A percentile compares a stretch with the other conserved stretches of the same genome.
phyloP scores from a whole-genome alignment of 2,113 vertebrate species.

The Ceyx cyanopectus region DNA sequence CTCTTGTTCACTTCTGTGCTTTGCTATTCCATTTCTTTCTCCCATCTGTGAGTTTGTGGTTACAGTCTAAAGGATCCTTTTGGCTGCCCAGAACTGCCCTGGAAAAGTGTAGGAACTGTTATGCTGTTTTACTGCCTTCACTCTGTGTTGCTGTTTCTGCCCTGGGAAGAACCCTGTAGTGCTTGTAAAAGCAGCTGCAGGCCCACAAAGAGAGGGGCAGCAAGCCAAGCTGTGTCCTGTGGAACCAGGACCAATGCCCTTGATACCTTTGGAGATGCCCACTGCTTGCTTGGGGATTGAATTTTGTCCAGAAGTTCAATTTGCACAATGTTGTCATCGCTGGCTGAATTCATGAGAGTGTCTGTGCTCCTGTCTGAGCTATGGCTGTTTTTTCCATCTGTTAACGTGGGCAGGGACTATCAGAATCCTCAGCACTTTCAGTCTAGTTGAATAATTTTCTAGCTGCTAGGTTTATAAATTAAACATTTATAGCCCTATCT shows the following conservation, averaged over 20 bases:
- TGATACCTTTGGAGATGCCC: not conserved
- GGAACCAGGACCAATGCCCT: not conserved
- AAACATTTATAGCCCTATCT: constrained; percentile 25
- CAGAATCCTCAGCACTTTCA: constrained; percentile 48
- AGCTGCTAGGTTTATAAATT: constrained; percentile 53
- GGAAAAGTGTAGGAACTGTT: not conserved
- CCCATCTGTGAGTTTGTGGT: not conserved
- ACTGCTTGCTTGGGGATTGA: not conserved
- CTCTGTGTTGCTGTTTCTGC: not conserved
- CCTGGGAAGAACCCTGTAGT: not conserved
- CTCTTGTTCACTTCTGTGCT: not conserved
- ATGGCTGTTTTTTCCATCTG: constrained; percentile 26
- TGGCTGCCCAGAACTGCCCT: not conserved
- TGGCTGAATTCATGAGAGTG: not conserved
- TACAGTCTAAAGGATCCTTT: not conserved
- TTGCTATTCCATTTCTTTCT: not conserved
- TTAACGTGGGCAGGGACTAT: constrained; percentile 38
- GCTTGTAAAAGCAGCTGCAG: not conserved
- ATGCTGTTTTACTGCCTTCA: not conserved
- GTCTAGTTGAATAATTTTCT: constrained; percentile 58
- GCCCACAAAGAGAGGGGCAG: not conserved
- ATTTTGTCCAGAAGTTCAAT: not conserved
- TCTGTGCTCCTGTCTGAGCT: not conserved
- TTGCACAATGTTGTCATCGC: not conserved
- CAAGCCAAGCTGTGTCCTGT: not conserved